Conservation (phyloP, 2,888 invertebrate genomes). For the Himalopsyche japonica region DNA sequence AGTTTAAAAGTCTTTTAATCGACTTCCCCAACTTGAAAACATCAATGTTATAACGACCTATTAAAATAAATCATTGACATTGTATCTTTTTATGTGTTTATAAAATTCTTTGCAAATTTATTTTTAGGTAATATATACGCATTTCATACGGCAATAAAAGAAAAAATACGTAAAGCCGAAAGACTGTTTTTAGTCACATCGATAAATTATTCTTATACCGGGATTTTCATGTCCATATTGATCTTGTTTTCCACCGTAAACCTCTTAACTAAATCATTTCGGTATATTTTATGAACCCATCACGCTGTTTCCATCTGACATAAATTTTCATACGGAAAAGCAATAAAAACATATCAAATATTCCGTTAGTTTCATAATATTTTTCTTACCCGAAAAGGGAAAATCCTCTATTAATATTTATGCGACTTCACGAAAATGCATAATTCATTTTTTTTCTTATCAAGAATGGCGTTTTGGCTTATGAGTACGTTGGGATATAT, state of each 20-base stretch:
- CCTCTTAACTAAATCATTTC: background rate
- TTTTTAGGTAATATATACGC: too few species aligned
- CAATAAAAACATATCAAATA: background rate
- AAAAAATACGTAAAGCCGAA: background rate
- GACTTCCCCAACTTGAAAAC: too few species aligned
- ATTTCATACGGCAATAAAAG: too few species aligned
- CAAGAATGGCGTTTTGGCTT: background rate
- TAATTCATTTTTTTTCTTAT: background rate
- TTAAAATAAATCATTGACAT: too few species aligned
- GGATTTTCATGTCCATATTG: background rate
- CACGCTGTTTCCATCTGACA: background rate
- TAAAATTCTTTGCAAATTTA: too few species aligned
- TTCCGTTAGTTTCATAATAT: background rate
- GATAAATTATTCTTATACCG: background rate
- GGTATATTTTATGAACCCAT: background rate
- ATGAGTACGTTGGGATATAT: background rate
- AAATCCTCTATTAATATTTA: background rate
- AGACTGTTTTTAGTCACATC: background rate
- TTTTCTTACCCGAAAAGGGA: background rate
- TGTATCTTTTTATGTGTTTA: too few species aligned
- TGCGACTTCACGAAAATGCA: background rate
- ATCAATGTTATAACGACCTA: too few species aligned
- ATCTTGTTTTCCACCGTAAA: background rate
- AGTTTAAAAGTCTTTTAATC: too few species aligned
- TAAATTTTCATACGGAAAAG: background rate